Conservation (phyloP, 2,113 vertebrate species). For the Hepsetus odoe region DNA sequence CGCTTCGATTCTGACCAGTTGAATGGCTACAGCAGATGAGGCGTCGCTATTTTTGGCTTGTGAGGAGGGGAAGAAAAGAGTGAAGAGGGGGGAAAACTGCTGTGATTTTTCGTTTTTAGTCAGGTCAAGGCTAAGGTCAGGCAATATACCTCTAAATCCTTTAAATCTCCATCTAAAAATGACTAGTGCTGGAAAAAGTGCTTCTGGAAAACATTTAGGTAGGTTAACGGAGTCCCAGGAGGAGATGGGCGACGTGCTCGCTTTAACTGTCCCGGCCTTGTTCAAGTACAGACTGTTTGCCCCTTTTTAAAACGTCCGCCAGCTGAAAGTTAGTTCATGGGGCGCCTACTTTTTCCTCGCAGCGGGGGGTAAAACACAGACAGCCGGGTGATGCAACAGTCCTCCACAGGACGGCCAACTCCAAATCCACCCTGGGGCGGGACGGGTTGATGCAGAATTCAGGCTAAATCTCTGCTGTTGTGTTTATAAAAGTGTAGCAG, state of each 20-base stretch:
- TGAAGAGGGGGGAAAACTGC: not conserved
- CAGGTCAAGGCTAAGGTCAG: not conserved
- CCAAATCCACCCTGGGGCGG: constrained; percentile 12
- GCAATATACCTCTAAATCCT: not conserved
- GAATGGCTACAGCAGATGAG: constrained; percentile 44
- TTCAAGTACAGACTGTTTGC: not conserved
- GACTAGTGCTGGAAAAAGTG: not conserved
- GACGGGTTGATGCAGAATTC: not conserved
- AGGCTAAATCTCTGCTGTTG: constrained; percentile 16
- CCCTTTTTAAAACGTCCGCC: not conserved
- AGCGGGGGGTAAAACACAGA: constrained; percentile 9
- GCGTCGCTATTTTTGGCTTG: constrained; percentile 48
- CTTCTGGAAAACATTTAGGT: not conserved
- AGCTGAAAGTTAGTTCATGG: not conserved
- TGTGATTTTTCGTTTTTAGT: not conserved
- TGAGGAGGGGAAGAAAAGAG: not conserved
- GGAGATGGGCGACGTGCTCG: not conserved
- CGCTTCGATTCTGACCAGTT: constrained; percentile 49
- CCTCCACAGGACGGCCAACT: constrained; percentile 7
- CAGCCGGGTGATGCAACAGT: constrained; percentile 19
- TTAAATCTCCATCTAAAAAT: not conserved
- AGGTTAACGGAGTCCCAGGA: not conserved
- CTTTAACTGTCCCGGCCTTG: constrained; percentile 1
- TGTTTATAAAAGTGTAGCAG: constrained; percentile 25
- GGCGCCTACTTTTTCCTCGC: constrained; percentile 27